Base-by-base conservation (phyloP, 2,888 invertebrate species). In the Phyto melanocephala region DNA sequence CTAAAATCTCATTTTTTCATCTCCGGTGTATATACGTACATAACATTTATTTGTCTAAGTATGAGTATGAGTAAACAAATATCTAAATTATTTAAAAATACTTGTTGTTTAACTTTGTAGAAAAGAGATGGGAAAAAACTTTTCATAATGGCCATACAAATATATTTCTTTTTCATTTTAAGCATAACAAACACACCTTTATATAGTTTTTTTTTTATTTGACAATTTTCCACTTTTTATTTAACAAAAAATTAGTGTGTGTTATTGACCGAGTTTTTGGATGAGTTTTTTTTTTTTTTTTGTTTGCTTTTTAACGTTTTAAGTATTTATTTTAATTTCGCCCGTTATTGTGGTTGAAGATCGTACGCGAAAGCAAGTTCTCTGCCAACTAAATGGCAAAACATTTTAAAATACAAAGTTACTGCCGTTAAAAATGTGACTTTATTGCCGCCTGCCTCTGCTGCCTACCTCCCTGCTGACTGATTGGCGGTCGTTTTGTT, bases 331-430 rank as follows among this genome's bases (percentile, higher is more conserved):
- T 40, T 56, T 6, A 6, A 54, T 58, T 67, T 68, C 79, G 62
- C 62, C 71, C 77, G 71, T 68, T 37, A 15, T 58, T 33, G 6
- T 72, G 24, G 47, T 71, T 63, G 72, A 71, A 78, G 87, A 87
- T 87, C 87, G 86, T 86, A 86, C 87, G 87, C 87, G 87, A 87
- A 87, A 88, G 88, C 88, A 85, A 87, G 88, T 88, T 88, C 87
- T 86, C 87, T 87, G 87, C 86, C 85, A 86, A 88, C 88, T 87
- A 86, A 88, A 88, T 86, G 86, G 86, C 86, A 86, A 87, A 68
- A 79, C 86, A 77, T 78, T 74, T 79, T 81, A 52, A 72, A 80
- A 78, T 82, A 76, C 82, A 82, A 82, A 82, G 79, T 79, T 79
- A 79, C 82, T 82, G 67, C 22, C 79, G 65, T 47, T 52, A 68